Base-by-base conservation (phyloP, 2,888 invertebrate genomes). In the Caenorhabditis sulstoni region DNA sequence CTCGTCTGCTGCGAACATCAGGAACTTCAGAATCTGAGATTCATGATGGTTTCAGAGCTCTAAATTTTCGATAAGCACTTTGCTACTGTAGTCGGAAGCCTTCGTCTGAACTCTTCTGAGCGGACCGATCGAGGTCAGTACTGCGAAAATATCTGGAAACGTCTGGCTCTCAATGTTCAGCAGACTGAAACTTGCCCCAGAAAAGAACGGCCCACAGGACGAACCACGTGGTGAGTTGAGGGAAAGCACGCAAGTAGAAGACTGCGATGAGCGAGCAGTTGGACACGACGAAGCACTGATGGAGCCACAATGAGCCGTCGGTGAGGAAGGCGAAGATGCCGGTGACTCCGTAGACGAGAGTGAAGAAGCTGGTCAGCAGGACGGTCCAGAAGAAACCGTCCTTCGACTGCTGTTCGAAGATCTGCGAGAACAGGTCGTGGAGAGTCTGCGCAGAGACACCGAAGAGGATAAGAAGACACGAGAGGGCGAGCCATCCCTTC, bases 181-280 rank as follows among this genome's bases (percentile, higher is more conserved):
- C 45, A 45, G 55, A 37, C 29, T 16, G 7, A 41, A 67, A 64
- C 49, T 29, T n/a, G 84, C 84, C 86, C 87, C 86, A 87, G 16
- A 81, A 64, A 14, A 83, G 80, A 7, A 86, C 83, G 14, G 68
- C 64, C 37, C 77, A 78, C n/a, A 86, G 71, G 1, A 86, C 68
- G 45, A 87, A 85, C 87, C 87, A 86, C 1, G 85, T 76, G 12
- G 87, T 87, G 44, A 82, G 53, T 8, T 73, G 77, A 4, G 87
- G 87, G 41, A 87, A 81, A 39, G 80, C 74, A 20, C 85, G 55
- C 18, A 87, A 76, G 50, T 87, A 87, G 68, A 82, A 86, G 12
- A 85, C 65, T 3, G 87, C 84, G 20, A 87, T 82, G 22, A 87
- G 57, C 8, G 87, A 83, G 67, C 87, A 87, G 59, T 87, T 87